phyloP scores from a whole-genome alignment of 1,140 invertebrate species.

The Pseudoatta argentina region DNA sequence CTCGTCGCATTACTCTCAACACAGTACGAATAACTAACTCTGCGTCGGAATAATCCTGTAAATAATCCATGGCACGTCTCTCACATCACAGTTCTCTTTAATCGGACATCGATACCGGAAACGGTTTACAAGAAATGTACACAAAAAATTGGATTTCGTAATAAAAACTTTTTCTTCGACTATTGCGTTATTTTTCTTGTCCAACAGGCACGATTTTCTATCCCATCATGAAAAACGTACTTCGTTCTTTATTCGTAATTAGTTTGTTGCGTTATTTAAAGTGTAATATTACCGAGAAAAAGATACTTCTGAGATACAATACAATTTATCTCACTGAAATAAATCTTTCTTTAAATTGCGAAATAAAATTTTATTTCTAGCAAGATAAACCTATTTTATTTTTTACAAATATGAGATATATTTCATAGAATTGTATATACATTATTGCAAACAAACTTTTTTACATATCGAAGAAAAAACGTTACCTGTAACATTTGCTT shows the following conservation, averaged over 20 bases:
- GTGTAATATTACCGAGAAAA: too few relatives aligned
- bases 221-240: neutral
- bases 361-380: too few relatives aligned
- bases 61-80: slow-evolving; percentile 66
- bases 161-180: slow-evolving; percentile 71
- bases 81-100: slow-evolving; percentile 39
- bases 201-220: neutral
- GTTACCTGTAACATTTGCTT: too few relatives aligned
- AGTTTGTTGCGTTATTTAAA: neutral
- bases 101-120: slow-evolving; percentile 15
- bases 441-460: too few relatives aligned
- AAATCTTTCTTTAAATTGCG: too few relatives aligned
- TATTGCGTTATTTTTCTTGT: neutral
- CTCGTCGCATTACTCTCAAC: neutral
- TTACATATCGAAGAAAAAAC: too few relatives aligned
- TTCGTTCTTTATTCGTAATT: neutral
- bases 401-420: too few relatives aligned
- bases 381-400: too few relatives aligned
- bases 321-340: too few relatives aligned
- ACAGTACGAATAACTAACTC: slow-evolving; percentile 10
- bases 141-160: slow-evolving; percentile 71
- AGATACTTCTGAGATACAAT: too few relatives aligned
- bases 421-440: too few relatives aligned
- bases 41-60: slow-evolving; percentile 59
- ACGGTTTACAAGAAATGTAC: slow-evolving; percentile 20